Evolutionary conservation across 2,888 invertebrate species (phyloP).

Genomic region (Hypomecis atomaria): DNA sequence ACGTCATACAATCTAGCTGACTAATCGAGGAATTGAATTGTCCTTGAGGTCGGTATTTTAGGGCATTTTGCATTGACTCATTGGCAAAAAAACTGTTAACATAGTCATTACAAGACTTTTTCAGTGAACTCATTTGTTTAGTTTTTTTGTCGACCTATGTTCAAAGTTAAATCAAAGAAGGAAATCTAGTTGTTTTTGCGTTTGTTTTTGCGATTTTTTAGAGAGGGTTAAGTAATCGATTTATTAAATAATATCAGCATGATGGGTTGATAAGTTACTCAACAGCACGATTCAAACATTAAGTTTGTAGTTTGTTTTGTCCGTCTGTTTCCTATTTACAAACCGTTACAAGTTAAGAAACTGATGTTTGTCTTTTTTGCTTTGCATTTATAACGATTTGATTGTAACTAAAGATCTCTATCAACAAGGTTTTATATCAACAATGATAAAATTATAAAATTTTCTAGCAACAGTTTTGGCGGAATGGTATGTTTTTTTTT

Average conservation of each 20-base stretch:
- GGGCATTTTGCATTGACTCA: slow-evolving; percentile 14
- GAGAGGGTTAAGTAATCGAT: not conserved
- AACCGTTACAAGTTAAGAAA: too few species aligned
- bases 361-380: too few species aligned
- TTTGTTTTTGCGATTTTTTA: slow-evolving; percentile 6
- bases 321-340: not conserved
- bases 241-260: slow-evolving; percentile 3
- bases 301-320: not conserved
- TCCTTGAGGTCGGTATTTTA: slow-evolving; percentile 14
- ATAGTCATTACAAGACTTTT: slow-evolving; percentile 1
- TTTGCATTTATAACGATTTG: too few species aligned
- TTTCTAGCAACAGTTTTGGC: too few species aligned
- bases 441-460: too few species aligned
- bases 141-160: not conserved
- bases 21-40: slow-evolving; percentile 1
- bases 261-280: not conserved
- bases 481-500: too few species aligned
- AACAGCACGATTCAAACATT: slow-evolving; percentile 5
- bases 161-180: not conserved
- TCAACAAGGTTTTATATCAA: too few species aligned
- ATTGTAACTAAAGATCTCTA: too few species aligned
- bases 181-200: slow-evolving; percentile 5
- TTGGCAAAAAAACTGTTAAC: slow-evolving; percentile 4
- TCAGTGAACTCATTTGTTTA: not conserved
- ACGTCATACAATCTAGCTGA: not conserved